phyloP scores from a whole-genome alignment of 1,140 invertebrate species.

The Odontomachus brunneus region DNA sequence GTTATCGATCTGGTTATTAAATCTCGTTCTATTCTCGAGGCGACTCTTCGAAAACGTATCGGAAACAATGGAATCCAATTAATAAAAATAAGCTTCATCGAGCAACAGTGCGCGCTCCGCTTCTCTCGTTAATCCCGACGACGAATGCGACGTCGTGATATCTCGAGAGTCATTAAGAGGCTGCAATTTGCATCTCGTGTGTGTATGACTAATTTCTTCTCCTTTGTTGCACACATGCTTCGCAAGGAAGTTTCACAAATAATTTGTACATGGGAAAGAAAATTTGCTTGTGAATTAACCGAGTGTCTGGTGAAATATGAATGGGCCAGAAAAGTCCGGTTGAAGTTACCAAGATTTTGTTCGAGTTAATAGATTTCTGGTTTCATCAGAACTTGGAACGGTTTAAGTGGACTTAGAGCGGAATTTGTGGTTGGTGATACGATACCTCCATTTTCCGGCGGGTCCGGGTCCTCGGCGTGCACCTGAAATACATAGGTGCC shows the following conservation, averaged over 20 bases:
- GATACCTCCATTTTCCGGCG: constrained; percentile 89
- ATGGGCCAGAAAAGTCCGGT: no score
- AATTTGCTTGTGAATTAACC: no score
- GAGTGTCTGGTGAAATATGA: no score
- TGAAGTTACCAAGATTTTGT: no score
- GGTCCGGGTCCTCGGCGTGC: constrained; percentile 87
- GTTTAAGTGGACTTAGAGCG: no score
- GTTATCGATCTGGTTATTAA: neutral
- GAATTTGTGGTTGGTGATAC: neutral
- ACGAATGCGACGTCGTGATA: neutral
- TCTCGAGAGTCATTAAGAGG: neutral
- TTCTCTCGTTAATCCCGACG: neutral
- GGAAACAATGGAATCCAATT: neutral
- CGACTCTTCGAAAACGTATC: neutral
- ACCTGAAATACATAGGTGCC: constrained; percentile 88
- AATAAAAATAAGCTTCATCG: constrained; percentile 4
- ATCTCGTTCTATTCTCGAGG: neutral
- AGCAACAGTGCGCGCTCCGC: no score
- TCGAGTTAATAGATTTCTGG: no score
- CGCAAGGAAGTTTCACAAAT: neutral
- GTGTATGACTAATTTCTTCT: neutral
- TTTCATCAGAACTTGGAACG: no score
- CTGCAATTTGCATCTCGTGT: neutral
- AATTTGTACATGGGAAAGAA: no score
- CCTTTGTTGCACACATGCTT: constrained; percentile 6